phyloP scores from a whole-genome alignment of 1,140 invertebrate species.

The Contarinia nasturtii region DNA sequence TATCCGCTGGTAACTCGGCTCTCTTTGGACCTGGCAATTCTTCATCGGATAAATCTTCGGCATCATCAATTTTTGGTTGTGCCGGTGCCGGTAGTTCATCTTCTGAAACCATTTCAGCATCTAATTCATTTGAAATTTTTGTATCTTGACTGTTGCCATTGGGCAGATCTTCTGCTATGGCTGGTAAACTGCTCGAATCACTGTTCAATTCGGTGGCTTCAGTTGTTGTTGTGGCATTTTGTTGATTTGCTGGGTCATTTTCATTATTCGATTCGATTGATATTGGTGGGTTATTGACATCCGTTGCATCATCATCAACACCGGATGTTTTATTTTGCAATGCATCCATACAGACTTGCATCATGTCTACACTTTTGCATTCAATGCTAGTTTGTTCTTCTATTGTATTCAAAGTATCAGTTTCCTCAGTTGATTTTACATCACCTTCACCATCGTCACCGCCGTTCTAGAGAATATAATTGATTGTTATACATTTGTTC shows the following conservation, averaged over 20 bases:
- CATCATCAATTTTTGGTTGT: slow-evolving; percentile 30
- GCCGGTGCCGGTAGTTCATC: slow-evolving; percentile 32
- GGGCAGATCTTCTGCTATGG: slow-evolving; percentile 12
- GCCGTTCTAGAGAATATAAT: too few relatives aligned
- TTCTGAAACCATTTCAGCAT: slow-evolving; percentile 48
- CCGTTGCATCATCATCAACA: slow-evolving; percentile 11
- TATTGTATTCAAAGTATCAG: slow-evolving; percentile 8
- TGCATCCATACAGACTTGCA: not conserved
- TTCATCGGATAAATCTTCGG: slow-evolving; percentile 51
- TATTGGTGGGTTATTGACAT: slow-evolving; percentile 4
- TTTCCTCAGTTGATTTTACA: slow-evolving; percentile 8
- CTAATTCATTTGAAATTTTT: slow-evolving; percentile 25
- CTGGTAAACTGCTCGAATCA: slow-evolving; percentile 11
- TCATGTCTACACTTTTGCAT: slow-evolving; percentile 3
- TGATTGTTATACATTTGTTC: not conserved
- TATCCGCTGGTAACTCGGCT: slow-evolving; percentile 57
- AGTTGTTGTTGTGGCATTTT: too few relatives aligned
- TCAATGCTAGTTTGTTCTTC: slow-evolving; percentile 13
- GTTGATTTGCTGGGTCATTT: not conserved
- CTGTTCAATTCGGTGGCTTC: too few relatives aligned
- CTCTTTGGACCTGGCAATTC: slow-evolving; percentile 54
- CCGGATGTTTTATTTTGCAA: not conserved
- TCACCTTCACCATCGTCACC: not conserved
- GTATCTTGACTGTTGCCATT: slow-evolving; percentile 8
- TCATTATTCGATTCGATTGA: slow-evolving; percentile 4